These are phyloP conservation scores for Apaloderma vittatum DNA, from an alignment of 2,113 vertebrate species.

Conservation along the genomic window DNA sequence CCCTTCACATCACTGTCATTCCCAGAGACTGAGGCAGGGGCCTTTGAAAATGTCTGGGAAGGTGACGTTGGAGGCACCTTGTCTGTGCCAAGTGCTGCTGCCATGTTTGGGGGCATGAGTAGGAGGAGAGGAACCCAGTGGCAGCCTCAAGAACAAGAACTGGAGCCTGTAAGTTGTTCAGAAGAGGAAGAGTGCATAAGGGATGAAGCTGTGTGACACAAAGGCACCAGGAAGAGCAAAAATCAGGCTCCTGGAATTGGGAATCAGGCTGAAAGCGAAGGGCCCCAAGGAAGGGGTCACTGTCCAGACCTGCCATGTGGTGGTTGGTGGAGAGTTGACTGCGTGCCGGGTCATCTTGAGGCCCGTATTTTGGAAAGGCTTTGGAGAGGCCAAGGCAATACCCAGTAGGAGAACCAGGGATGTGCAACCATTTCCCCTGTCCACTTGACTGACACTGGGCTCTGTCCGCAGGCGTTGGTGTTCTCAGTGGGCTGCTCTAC, in stretches of 20 bases:
- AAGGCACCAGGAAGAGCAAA: background rate
- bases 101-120: background rate
- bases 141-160: background rate
- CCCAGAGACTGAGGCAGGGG: background rate
- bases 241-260: background rate
- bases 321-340: background rate
- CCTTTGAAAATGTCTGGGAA: background rate
- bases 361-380: background rate
- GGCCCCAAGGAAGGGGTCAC: background rate
- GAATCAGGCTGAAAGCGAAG: background rate
- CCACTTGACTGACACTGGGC: background rate
- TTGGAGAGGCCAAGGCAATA: background rate
- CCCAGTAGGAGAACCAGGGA: background rate
- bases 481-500: conserved; percentile 90
- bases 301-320: background rate
- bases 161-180: background rate
- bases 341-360: background rate
- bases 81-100: background rate
- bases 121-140: background rate
- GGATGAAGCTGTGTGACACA: background rate
- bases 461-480: conserved; percentile 88
- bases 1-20: background rate
- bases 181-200: background rate
- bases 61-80: background rate
- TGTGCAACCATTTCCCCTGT: rapidly evolving